Evolutionary conservation across 2,113 vertebrate genomes (phyloP), one percentile per base, ranked within the genome.

Genomic region (Chascanopsetta lugubris): DNA sequence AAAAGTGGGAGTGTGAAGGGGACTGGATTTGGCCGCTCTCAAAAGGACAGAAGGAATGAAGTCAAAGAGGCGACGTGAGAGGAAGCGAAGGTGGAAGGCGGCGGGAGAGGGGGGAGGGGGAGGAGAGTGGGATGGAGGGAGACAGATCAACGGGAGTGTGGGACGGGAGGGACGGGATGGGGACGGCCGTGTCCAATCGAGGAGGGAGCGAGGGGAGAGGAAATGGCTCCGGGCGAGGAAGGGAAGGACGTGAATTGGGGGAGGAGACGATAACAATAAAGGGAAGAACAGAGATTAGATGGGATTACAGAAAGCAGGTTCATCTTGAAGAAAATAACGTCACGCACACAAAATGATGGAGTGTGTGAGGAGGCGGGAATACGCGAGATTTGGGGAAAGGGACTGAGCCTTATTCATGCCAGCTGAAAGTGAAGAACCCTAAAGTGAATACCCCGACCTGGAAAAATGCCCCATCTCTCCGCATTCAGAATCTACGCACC

Each of bases 1-100:
- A 54, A 78, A 83, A 87, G 82, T 69, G 72, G 79, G 77, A 83
- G 82, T 60, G 80, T 75, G 80, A 76, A 83, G 59, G 55, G 58
- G 62, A 84, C 75, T 72, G 59, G 73, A 85, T 89, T 85, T 86
- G 83, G 71, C 66, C 29, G 63, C 8, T 25, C 72, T 85, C 48
- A 59, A 73, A 83, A 74, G 74, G 55, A 81, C 48, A 61, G 72
- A 60, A 27, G 48, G 34, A 73, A 64, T 21, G 29, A 70, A 65
- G 56, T 62, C 42, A 47, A 40, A 48, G 27, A 64, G 56, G 50
- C 22, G 18, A 70, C n/a, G n/a, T 51, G 68, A 78, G 66, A 48
- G 68, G n/a, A 71, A 7, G 11, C 15, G 29, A 62, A 40, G 46
- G 63, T 48, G 43, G 48, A 22, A 49, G 22, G 43, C 20, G 18